Conservation (phyloP, 1,140 invertebrate species). For the fruit fly (Drosophila melanogaster) region Release_6_plus_ISO1_MT NT_033779.5:10884001-10884500, state of each 20-base stretch:
- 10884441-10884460: conserved; percentile 55
- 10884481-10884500: conserved; percentile 40
- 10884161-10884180: conserved; percentile 58
- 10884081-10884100: neutral
- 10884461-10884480: conserved; percentile 34
- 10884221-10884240: conserved; percentile 78
- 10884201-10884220: conserved; percentile 72
- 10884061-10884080: conserved; percentile 44
- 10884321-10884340: conserved; percentile 75
- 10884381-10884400: conserved; percentile 3
- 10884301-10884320: conserved; percentile 78
- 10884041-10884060: conserved; percentile 35
- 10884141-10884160: conserved; percentile 1
- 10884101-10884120: too few species aligned
- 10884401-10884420: conserved; percentile 29
- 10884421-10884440: conserved; percentile 65
- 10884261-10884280: conserved; percentile 31
- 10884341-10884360: conserved; percentile 69
- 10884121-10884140: neutral
- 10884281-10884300: conserved; percentile 80
- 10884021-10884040: conserved; percentile 33
- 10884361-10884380: conserved; percentile 26
- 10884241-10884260: conserved; percentile 31
- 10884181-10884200: conserved; percentile 79
- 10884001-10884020: conserved; percentile 26